phyloP scores from a whole-genome alignment of 2,113 vertebrate species.

The Leptobrachium leishanense region DNA sequence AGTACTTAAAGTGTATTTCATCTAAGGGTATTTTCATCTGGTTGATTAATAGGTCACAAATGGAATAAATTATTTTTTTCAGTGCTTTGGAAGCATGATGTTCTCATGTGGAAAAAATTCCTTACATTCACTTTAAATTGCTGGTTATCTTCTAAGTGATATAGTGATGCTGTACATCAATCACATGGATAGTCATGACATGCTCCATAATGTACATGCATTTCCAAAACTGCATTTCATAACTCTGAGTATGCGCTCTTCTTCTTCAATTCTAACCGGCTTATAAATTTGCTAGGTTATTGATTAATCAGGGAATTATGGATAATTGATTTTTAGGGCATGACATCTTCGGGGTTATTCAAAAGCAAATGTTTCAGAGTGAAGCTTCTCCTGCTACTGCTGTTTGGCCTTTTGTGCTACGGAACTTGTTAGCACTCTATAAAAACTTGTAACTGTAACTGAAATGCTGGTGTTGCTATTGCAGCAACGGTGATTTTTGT shows the following conservation, averaged over 20 bases:
- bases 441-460: too few species aligned
- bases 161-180: conserved; percentile 9
- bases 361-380: too few species aligned
- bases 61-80: conserved; percentile 9
- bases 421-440: too few species aligned
- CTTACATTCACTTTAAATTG: conserved; percentile 15
- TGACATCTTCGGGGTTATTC: too few species aligned
- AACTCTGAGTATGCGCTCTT: background rate
- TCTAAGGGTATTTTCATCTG: conserved; percentile 14
- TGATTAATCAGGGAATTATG: too few species aligned
- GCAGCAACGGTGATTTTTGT: too few species aligned
- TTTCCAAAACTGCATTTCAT: background rate
- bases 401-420: too few species aligned
- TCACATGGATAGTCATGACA: conserved; percentile 13
- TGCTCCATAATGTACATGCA: conserved; percentile 16
- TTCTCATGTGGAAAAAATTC: conserved; percentile 24
- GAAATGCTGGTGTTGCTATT: too few species aligned
- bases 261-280: too few species aligned
- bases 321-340: too few species aligned
- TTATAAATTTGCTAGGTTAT: too few species aligned
- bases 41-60: conserved; percentile 32
- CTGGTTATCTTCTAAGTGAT: conserved; percentile 23
- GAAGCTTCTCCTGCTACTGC: too few species aligned
- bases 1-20: conserved; percentile 3
- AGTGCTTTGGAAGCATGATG: background rate